Evolutionary conservation across 2,797 vertebrate genomes (phyloP), one percentile per base, ranked within the genome.

Genomic region (Phalloptychus januarius): DNA sequence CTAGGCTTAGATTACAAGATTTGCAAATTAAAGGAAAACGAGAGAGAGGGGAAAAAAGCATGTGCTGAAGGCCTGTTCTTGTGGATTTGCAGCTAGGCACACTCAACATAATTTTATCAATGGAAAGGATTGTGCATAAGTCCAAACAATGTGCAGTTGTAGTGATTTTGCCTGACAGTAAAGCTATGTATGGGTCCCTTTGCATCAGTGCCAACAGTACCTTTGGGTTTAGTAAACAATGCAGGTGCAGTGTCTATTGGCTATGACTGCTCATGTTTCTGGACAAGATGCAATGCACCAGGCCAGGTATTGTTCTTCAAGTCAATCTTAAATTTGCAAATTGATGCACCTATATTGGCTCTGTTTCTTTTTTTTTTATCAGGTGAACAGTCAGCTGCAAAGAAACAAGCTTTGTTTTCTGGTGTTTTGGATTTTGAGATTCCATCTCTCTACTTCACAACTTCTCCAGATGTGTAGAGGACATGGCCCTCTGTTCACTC

Each of bases 1-100:
- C 95, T 92, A 95, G 96, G 96, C 96, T 97, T 97, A 97, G 96
- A 97, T 98, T 97, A 97, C 97, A 97, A 97, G 97, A 98, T 98
- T 96, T 97, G 96, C 95, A 97, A 98, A 98, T 97, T 96, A 96
- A 98, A 98, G 97, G 96, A 96, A 97, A 98, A 97, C 94, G 95
- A 88, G 93, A 95, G 94, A 94, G 93, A 92, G 93, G 86, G 36
- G 10, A 40, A 67, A 95, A 94, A 95, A 93, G 91, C 95, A 96
- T 97, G 94, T 92, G 87, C 93, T 83, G 95, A 94, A 95, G 90
- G 93, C 91, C 89, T 94, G 92, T 92, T 91, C 91, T 93, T 94
- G 93, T 93, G 95, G 94, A 95, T 93, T 95, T 95, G 87, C 85
- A 91, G 89, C 82, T 88, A 95, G 94, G 85, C 93, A 82, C 44